These are phyloP conservation scores for Drosophila mayaguana DNA, from an alignment of 2,888 invertebrate species.

Conservation along the genomic window DNA sequence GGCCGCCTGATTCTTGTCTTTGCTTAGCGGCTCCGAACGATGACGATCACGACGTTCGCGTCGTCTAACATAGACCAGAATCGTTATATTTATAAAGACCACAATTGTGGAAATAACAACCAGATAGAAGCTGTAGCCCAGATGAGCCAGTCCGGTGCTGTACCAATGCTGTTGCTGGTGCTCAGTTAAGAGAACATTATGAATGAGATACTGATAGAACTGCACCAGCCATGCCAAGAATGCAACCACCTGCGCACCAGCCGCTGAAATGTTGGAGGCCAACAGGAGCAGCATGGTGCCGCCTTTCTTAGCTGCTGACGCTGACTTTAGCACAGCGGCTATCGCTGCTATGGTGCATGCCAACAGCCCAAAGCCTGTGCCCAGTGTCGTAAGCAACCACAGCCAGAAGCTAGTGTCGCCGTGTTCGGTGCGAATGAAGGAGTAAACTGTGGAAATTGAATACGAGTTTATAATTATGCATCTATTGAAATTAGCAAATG, in stretches of 20 bases:
- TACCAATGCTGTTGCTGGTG: conserved; percentile 93
- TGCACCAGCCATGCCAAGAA: conserved; percentile 93
- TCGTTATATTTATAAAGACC: conserved; percentile 81
- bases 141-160: conserved; percentile 91
- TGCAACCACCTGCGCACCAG: conserved; percentile 90
- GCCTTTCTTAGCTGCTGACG: conserved; percentile 83
- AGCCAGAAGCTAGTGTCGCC: conserved; percentile 83
- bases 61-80: conserved; percentile 80
- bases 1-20: conserved; percentile 84
- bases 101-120: conserved; percentile 83
- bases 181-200: conserved; percentile 92
- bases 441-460: conserved; percentile 71
- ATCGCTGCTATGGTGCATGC: conserved; percentile 84
- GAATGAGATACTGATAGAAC: conserved; percentile 91
- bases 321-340: conserved; percentile 84
- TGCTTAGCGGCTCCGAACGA: conserved; percentile 80
- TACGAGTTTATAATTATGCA: neutral
- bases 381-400: conserved; percentile 84
- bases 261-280: conserved; percentile 86
- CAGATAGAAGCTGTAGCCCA: conserved; percentile 94
- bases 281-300: conserved; percentile 83
- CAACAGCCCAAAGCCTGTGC: conserved; percentile 84
- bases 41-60: conserved; percentile 78
- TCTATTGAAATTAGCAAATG: neutral
- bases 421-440: conserved; percentile 82